Percentiles rank a stretch among this genome's conserved stretches.
Evolutionary conservation across 2,888 invertebrate genomes (phyloP).

Genomic region (Alloplasta piceator): DNA sequence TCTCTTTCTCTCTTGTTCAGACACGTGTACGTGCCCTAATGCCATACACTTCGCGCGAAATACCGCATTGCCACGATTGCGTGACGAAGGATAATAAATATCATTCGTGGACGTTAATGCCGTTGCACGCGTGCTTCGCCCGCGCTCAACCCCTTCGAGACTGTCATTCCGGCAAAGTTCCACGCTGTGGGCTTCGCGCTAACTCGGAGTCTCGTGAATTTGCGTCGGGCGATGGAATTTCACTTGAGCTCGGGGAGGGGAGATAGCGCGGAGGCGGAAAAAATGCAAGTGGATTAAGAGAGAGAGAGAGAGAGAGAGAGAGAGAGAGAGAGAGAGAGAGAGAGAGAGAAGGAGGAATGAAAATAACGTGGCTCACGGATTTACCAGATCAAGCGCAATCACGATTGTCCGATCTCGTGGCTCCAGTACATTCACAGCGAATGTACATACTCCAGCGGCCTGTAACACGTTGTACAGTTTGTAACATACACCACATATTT

Average conservation of each 20-base stretch:
- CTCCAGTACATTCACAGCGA: not conserved
- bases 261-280: not conserved
- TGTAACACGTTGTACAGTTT: too few relatives aligned
- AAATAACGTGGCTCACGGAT: not conserved
- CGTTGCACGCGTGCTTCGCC: constrained; percentile 58
- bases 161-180: constrained; percentile 31
- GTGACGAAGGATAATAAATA: constrained; percentile 74
- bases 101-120: constrained; percentile 65
- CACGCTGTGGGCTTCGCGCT: not conserved
- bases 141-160: constrained; percentile 51
- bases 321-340: not conserved
- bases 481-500: too few relatives aligned
- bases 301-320: not conserved
- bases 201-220: not conserved
- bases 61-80: constrained; percentile 69
- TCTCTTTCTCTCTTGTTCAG: constrained; percentile 26
- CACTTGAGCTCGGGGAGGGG: not conserved
- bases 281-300: not conserved
- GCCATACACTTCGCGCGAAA: constrained; percentile 57
- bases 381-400: not conserved
- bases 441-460: too few relatives aligned
- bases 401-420: not conserved
- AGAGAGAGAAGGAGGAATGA: not conserved
- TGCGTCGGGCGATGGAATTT: constrained; percentile 16
- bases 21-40: constrained; percentile 41